A percentile compares a stretch with the other conserved stretches of the same genome.
phyloP scores from a whole-genome alignment of 2,113 vertebrate species.

The Sapayoa aenigma region DNA sequence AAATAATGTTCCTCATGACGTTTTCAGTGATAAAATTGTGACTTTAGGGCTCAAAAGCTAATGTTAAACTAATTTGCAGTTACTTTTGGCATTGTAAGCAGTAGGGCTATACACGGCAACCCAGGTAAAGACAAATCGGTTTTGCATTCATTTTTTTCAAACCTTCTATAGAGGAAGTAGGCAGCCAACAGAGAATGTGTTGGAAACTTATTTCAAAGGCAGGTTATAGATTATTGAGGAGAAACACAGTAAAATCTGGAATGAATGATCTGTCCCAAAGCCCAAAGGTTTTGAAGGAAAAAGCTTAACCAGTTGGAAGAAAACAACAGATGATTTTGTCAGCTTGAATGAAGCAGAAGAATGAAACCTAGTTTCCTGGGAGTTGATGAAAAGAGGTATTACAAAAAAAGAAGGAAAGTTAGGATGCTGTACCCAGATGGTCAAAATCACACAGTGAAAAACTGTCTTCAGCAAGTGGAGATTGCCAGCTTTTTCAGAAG shows the following conservation, averaged over 20 bases:
- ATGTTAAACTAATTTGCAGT: constrained; percentile 4
- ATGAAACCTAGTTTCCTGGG: background rate
- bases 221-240: background rate
- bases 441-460: background rate
- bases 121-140: background rate
- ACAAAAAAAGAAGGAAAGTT: background rate
- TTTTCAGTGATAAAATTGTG: constrained; percentile 6
- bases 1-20: background rate
- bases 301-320: background rate
- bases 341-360: constrained; percentile 5
- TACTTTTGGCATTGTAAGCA: constrained; percentile 10
- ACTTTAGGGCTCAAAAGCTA: background rate
- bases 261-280: background rate
- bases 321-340: background rate
- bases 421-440: constrained; percentile 17
- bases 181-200: background rate
- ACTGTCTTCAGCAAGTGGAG: background rate
- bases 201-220: background rate
- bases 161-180: background rate
- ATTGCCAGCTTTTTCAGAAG: background rate
- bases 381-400: background rate
- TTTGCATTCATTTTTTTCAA: background rate
- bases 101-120: background rate
- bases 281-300: background rate
- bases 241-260: background rate